Conservation (phyloP, 2,888 invertebrate genomes). For the Melipona bicolor region DNA sequence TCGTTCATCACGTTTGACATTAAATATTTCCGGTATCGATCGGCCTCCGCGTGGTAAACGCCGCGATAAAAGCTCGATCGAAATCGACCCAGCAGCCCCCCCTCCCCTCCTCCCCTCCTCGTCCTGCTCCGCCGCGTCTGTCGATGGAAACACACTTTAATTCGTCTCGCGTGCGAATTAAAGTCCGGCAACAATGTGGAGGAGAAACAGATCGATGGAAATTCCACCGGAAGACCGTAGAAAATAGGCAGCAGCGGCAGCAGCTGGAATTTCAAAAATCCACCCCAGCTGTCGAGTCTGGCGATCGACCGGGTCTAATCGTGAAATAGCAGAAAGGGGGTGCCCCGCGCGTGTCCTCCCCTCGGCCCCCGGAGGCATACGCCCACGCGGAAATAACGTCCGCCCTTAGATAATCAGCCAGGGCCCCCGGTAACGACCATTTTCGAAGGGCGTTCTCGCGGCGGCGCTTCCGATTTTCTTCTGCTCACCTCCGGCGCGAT, state of each 20-base stretch:
- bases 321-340: slow-evolving; percentile 51
- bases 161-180: neutral
- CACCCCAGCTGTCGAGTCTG: slow-evolving; percentile 68
- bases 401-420: slow-evolving; percentile 74
- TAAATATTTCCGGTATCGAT: neutral
- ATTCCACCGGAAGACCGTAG: slow-evolving; percentile 60
- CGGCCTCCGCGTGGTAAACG: neutral
- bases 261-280: slow-evolving; percentile 72
- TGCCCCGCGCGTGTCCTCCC: slow-evolving; percentile 53
- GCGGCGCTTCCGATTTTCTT: slow-evolving; percentile 65
- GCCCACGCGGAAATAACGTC: slow-evolving; percentile 83
- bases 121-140: neutral
- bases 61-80: neutral
- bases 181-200: slow-evolving; percentile 8
- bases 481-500: slow-evolving; percentile 43
- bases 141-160: neutral
- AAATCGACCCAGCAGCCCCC: neutral
- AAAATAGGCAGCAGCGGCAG: slow-evolving; percentile 57
- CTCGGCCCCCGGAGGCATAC: slow-evolving; percentile 69
- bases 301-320: slow-evolving; percentile 67
- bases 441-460: slow-evolving; percentile 62
- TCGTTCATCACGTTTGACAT: neutral
- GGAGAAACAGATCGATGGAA: slow-evolving; percentile 44
- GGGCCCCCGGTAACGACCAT: slow-evolving; percentile 67
- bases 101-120: neutral